Conservation (phyloP, 1,140 invertebrate species). For the Saccostrea glomerata region DNA sequence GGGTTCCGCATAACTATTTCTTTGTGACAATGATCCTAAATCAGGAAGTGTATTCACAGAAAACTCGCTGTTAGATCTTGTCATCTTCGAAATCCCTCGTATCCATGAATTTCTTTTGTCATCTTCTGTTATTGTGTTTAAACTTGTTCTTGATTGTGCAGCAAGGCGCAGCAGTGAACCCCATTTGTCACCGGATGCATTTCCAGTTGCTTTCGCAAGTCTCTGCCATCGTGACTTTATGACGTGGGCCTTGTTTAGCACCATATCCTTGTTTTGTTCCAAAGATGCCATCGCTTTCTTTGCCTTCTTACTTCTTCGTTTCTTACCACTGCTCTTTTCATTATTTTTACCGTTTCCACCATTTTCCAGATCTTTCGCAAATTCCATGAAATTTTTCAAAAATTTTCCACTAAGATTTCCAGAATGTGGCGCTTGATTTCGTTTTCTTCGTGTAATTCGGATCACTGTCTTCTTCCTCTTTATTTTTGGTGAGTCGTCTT, state of each 20-base stretch:
- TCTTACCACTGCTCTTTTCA: conserved; percentile 57
- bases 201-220: conserved; percentile 52
- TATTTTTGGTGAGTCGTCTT: conserved; percentile 69
- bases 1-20: conserved; percentile 59
- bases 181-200: conserved; percentile 65
- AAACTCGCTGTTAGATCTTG: conserved; percentile 56
- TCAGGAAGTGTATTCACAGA: conserved; percentile 52
- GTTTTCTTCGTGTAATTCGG: conserved; percentile 61
- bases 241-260: conserved; percentile 69
- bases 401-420: conserved; percentile 68
- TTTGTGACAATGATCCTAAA: conserved; percentile 49
- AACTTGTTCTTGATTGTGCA: conserved; percentile 63
- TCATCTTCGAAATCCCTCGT: conserved; percentile 54
- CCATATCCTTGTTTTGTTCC: conserved; percentile 64
- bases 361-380: conserved; percentile 70
- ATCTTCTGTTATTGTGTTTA: conserved; percentile 69
- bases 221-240: conserved; percentile 67
- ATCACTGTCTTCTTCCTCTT: conserved; percentile 67
- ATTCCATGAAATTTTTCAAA: conserved; percentile 70
- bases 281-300: conserved; percentile 65
- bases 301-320: conserved; percentile 64
- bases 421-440: conserved; percentile 54
- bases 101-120: conserved; percentile 64
- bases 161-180: conserved; percentile 63
- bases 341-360: conserved; percentile 55